Evolutionary conservation across 2,113 vertebrate genomes (phyloP).

Genomic region (Ardeotis arabs): DNA sequence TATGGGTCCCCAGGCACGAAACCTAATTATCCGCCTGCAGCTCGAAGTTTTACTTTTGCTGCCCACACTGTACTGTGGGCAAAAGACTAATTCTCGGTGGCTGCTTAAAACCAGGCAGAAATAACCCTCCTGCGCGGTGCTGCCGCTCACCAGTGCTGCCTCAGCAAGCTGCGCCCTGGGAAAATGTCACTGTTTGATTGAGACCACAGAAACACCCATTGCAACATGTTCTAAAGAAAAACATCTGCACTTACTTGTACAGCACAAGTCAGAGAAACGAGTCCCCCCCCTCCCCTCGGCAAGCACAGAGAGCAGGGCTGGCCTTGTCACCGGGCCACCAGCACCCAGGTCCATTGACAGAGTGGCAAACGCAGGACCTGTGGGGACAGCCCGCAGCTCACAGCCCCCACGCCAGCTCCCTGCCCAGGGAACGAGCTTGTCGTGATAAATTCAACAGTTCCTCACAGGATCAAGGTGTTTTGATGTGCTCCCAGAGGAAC

Average conservation of each 20-base stretch:
- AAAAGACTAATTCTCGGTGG: background rate
- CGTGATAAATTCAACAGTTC: background rate
- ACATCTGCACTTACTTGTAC: constrained; percentile 33
- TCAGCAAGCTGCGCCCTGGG: constrained; percentile 47
- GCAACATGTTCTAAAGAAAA: constrained; percentile 22
- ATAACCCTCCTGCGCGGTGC: background rate
- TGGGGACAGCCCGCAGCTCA: background rate
- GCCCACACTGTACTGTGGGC: background rate
- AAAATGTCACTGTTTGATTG: constrained; percentile 47
- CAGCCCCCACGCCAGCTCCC: background rate
- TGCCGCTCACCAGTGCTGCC: constrained; percentile 31
- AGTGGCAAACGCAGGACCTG: background rate
- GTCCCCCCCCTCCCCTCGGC: background rate
- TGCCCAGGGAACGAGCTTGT: background rate
- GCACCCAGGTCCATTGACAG: background rate
- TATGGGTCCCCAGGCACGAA: background rate
- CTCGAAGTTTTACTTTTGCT: background rate
- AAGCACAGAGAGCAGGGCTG: background rate
- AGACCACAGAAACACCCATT: constrained; percentile 20
- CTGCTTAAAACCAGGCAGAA: constrained; percentile 21
- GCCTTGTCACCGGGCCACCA: background rate
- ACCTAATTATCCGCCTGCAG: background rate
- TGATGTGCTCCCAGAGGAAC: background rate
- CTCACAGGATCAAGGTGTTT: background rate
- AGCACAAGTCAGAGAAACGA: background rate